Evolutionary conservation across 35 echinoderm and acorn worm genomes (phyloP).

Genomic region (Strongylocentrotus purpuratus): DNA sequence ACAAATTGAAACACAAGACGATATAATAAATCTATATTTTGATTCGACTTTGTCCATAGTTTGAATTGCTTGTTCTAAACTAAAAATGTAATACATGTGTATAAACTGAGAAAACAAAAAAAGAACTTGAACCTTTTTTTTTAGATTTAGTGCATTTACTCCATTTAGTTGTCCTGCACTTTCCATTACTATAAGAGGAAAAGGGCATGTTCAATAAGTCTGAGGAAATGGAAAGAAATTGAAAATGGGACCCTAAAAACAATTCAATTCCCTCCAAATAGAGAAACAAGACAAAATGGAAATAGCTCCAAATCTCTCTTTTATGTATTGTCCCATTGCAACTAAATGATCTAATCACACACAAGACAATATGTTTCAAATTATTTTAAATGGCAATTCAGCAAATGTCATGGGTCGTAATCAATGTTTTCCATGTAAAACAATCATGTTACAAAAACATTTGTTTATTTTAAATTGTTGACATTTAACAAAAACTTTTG

Average conservation of each 20-base stretch:
- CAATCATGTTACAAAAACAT: too few relatives aligned
- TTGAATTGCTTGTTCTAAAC: not conserved
- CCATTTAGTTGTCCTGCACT: not conserved
- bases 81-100: not conserved
- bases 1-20: not conserved
- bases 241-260: not conserved
- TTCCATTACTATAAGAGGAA: constrained; percentile 1
- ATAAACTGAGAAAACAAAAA: not conserved
- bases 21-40: not conserved
- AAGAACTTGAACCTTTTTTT: not conserved
- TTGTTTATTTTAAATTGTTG: too few relatives aligned
- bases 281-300: not conserved
- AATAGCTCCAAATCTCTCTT: not conserved
- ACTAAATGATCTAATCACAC: not conserved
- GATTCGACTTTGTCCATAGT: not conserved
- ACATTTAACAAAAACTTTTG: too few relatives aligned
- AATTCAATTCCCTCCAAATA: not conserved
- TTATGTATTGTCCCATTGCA: not conserved
- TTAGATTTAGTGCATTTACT: not conserved
- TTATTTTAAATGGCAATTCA: not conserved
- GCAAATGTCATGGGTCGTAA: too few relatives aligned
- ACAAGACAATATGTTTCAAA: not conserved
- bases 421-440: too few relatives aligned
- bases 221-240: not conserved
- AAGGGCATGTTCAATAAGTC: not conserved